Evolutionary conservation across 2,888 invertebrate genomes (phyloP), one percentile per base, ranked within the genome.

Genomic region (Xanthorhoe designata): DNA sequence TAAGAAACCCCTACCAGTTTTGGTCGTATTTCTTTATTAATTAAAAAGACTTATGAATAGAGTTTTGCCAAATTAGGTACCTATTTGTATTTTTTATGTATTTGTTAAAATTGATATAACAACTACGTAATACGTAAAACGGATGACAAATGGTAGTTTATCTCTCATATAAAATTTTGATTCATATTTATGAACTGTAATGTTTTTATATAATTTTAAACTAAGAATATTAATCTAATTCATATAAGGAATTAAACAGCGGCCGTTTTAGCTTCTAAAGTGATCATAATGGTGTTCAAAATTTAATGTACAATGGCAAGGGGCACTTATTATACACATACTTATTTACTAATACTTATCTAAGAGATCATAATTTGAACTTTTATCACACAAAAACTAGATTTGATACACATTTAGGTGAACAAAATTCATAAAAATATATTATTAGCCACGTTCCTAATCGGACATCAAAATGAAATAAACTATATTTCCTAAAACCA

Each of bases 361-460:
- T 54, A 57, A 58, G 73, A 73, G 73, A 73, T 73, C 73, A 70
- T 69, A 64, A 42, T 66, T 61, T 54, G 45, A 50, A 69, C 52
- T 61, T 45, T 62, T 69, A 71, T 71, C 68, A 73, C 70, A 66
- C 58, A 63, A 58, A 52, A 70, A 73, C 64, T 68, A 63, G 64
- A 68, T 15, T 65, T 68, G 70, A 70, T 58, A 68, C 66, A 68
- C 64, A 69, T 66, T 24, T 59, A 47, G 63, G 67, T 66, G 42
- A 58, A 61, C 57, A 54, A 45, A 24, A 19, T 9, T 38, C 35
- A 8, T 50, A 49, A 32, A 32, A 38, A 52, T n/a, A 19, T 59
- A 60, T 38, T 42, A 15, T 15, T 19, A 59, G 19, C 13, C 45
- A 45, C 45, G 15, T 45, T 10, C 10, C 7, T 38, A 38, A 38